phyloP scores from a whole-genome alignment of 2,797 vertebrate species.

The Petrocephalus schoutedeni region DNA sequence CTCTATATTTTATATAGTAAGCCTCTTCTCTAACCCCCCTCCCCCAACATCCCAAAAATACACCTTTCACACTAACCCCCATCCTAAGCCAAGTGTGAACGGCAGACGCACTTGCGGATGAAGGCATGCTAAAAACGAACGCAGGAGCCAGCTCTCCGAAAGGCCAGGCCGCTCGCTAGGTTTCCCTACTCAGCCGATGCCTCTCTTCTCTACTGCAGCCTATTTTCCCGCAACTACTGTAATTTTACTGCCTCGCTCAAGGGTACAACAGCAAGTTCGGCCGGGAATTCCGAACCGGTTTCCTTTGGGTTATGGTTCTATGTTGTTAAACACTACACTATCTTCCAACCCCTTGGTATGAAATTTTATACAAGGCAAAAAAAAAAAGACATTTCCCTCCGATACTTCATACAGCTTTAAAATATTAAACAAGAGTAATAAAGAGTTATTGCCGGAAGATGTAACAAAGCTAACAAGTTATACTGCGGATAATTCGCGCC shows the following conservation, averaged over 20 bases:
- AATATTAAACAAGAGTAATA: slow-evolving; percentile 1
- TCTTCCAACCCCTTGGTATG: not conserved
- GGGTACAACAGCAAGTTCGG: not conserved
- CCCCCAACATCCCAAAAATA: not conserved
- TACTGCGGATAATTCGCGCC: not conserved
- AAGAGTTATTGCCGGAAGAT: not conserved
- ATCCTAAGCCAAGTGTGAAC: not conserved
- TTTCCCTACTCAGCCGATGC: not conserved
- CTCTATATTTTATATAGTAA: not conserved
- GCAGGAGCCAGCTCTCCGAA: not conserved
- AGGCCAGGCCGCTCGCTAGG: not conserved
- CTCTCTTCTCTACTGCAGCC: not conserved
- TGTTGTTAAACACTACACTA: not conserved
- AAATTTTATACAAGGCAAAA: not conserved
- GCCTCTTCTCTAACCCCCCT: not conserved
- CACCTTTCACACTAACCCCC: not conserved
- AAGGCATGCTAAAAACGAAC: not conserved
- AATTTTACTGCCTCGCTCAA: not conserved
- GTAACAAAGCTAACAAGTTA: slow-evolving; percentile 7
- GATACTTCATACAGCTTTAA: not conserved
- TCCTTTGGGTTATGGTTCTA: not conserved
- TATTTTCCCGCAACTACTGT: not conserved
- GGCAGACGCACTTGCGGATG: not conserved
- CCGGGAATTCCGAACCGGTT: not conserved
- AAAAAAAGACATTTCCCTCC: not conserved